Conservation (phyloP, 2,888 invertebrate species). For the Helleia helle region DNA sequence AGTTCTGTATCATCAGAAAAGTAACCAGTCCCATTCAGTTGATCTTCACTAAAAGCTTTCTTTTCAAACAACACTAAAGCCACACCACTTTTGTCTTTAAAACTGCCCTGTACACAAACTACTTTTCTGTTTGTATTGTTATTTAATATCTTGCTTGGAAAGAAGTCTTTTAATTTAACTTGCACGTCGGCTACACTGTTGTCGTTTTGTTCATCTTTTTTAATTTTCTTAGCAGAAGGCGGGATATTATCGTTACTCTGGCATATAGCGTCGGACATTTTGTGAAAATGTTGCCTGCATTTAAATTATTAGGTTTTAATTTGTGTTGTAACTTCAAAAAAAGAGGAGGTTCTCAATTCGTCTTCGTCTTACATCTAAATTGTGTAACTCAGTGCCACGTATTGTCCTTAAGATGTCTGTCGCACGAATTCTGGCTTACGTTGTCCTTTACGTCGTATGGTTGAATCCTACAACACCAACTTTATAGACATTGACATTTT, state of each 20-base stretch:
- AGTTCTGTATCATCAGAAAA: constrained; percentile 76
- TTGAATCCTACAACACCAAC: no score
- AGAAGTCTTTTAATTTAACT: constrained; percentile 77
- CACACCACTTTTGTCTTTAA: constrained; percentile 73
- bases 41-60: constrained; percentile 81
- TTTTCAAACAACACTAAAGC: constrained; percentile 88
- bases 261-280: constrained; percentile 59
- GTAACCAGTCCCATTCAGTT: constrained; percentile 69
- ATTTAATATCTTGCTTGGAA: constrained; percentile 77
- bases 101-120: constrained; percentile 80
- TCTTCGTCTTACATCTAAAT: no score
- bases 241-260: constrained; percentile 41
- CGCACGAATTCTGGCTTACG: no score
- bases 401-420: no score
- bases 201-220: constrained; percentile 50
- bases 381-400: no score
- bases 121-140: constrained; percentile 83
- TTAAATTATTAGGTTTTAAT: no score
- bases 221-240: constrained; percentile 53
- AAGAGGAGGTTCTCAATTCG: no score
- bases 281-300: constrained; percentile 39
- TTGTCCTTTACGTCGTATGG: no score
- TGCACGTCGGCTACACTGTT: constrained; percentile 40
- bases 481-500: no score
- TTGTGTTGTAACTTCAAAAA: no score